A percentile compares a stretch with the other conserved stretches of the same genome.
Conservation (phyloP, 2,888 invertebrate genomes). For the Chymomyza caudatula region DNA sequence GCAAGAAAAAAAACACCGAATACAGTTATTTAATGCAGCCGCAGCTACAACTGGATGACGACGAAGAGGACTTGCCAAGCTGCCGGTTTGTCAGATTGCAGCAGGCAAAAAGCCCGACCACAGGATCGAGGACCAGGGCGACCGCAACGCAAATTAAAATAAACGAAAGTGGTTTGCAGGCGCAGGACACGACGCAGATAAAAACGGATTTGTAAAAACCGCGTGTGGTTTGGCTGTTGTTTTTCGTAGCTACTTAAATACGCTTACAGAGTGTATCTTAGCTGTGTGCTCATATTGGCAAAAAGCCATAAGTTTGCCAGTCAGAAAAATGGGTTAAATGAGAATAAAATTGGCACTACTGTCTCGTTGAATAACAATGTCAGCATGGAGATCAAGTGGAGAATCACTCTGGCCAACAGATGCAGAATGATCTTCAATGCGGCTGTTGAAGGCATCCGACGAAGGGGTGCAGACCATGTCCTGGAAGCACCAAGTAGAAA, state of each 20-base stretch:
- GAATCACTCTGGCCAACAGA: no score
- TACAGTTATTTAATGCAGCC: slow-evolving; percentile 71
- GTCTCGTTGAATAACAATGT: no score
- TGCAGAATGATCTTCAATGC: no score
- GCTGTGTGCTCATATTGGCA: no score
- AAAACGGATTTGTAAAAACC: slow-evolving; percentile 21
- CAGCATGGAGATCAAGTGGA: no score
- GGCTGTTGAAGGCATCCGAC: no score
- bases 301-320: no score
- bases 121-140: slow-evolving; percentile 9
- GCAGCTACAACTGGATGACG: not conserved
- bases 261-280: slow-evolving; percentile 12
- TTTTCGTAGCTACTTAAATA: slow-evolving; percentile 33
- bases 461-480: no score
- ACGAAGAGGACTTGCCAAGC: not conserved
- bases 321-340: no score
- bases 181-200: not conserved
- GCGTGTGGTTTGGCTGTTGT: slow-evolving; percentile 48
- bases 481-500: no score
- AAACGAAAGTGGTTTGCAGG: slow-evolving; percentile 66
- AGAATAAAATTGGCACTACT: no score
- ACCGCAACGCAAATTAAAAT: slow-evolving; percentile 70
- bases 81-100: slow-evolving; percentile 59
- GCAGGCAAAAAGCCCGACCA: slow-evolving; percentile 38
- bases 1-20: slow-evolving; percentile 38